A percentile compares a stretch with the other conserved stretches of the same genome.
These are phyloP conservation scores for Caenorhabditis sp. DNA, from an alignment of 2,888 invertebrate species.

Conservation along the genomic window DNA sequence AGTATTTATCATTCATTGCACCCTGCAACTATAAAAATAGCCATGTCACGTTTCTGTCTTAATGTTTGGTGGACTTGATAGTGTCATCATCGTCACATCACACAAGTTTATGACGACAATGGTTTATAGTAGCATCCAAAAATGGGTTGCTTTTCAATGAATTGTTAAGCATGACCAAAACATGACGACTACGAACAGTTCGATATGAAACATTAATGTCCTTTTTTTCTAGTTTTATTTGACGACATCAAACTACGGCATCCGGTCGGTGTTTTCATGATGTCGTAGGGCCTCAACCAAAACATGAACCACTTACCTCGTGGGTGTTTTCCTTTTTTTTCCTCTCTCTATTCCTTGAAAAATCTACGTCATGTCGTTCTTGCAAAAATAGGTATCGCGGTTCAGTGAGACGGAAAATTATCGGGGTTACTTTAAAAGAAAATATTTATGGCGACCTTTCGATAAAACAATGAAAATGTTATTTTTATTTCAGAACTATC, in stretches of 20 bases:
- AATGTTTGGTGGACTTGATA: neutral
- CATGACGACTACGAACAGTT: neutral
- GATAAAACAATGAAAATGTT: neutral
- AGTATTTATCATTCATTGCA: neutral
- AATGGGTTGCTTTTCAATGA: neutral
- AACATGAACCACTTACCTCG: neutral
- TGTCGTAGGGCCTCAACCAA: neutral
- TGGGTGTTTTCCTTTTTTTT: neutral
- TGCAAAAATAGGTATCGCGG: neutral
- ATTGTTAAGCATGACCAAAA: neutral
- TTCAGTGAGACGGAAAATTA: neutral
- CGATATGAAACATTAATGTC: neutral
- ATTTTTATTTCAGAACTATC: constrained; percentile 66
- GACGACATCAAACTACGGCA: neutral
- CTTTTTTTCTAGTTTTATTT: neutral
- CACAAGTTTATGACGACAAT: neutral
- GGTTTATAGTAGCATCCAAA: neutral
- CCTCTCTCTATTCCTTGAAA: neutral
- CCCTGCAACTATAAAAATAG: neutral
- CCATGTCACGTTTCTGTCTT: neutral
- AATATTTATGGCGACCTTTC: neutral
- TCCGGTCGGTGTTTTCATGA: neutral
- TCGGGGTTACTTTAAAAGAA: neutral
- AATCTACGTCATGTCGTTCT: neutral
- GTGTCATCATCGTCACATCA: neutral